A percentile compares a stretch with the other conserved stretches of the same genome.
These are phyloP conservation scores for Tachina lurida DNA, from an alignment of 2,888 invertebrate species.

Conservation along the genomic window DNA sequence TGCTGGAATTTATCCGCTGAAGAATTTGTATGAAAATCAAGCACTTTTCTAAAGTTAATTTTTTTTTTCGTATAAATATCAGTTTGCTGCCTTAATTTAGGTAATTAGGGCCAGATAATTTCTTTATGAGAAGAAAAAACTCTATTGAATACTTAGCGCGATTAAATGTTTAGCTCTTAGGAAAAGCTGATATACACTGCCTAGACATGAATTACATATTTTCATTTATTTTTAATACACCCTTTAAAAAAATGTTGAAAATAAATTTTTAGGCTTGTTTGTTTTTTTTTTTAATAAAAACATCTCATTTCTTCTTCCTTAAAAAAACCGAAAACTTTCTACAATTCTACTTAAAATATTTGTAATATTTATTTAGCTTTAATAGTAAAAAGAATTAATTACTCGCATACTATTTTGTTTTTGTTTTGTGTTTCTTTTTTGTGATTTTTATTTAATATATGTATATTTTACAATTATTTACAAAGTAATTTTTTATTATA, in stretches of 20 bases:
- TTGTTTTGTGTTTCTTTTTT: slow-evolving; percentile 44
- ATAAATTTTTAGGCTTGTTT: slow-evolving; percentile 54
- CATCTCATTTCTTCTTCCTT: background rate
- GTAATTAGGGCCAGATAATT: too few relatives aligned
- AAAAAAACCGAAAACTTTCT: slow-evolving; percentile 45
- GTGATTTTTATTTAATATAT: slow-evolving; percentile 63
- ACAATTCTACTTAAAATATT: slow-evolving; percentile 39
- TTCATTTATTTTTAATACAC: slow-evolving; percentile 1
- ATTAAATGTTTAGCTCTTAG: too few relatives aligned
- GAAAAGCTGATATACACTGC: too few relatives aligned
- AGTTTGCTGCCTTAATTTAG: too few relatives aligned
- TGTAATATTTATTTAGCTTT: background rate
- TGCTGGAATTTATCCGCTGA: too few relatives aligned
- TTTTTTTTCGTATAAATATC: too few relatives aligned
- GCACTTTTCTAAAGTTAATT: too few relatives aligned
- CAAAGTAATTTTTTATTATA: slow-evolving; percentile 47
- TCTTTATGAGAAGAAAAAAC: too few relatives aligned
- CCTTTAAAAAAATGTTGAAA: background rate
- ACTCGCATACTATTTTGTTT: slow-evolving; percentile 19
- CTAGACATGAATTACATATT: background rate
- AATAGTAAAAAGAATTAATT: slow-evolving; percentile 45
- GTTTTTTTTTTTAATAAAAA: slow-evolving; percentile 61
- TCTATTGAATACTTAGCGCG: too few relatives aligned
- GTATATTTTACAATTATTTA: slow-evolving; percentile 72
- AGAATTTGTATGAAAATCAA: too few relatives aligned